Conservation (phyloP, 2,888 invertebrate species). For the Pecten maximus region DNA sequence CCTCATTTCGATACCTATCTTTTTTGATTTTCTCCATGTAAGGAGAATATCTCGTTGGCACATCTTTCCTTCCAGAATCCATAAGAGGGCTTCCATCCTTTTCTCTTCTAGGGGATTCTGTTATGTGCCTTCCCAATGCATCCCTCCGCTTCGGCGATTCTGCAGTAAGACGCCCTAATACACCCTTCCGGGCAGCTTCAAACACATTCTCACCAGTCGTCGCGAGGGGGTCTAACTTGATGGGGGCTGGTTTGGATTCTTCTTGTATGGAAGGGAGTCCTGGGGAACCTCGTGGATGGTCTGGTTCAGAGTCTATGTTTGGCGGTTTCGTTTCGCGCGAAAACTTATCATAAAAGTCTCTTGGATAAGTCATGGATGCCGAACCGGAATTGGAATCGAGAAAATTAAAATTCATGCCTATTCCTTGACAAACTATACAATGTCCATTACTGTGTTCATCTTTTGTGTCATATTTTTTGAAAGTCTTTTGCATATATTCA, state of each 20-base stretch:
- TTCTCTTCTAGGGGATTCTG: neutral
- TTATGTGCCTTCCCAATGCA: neutral
- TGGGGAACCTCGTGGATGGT: neutral
- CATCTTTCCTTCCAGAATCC: neutral
- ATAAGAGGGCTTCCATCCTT: neutral
- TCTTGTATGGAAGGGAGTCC: constrained; percentile 2
- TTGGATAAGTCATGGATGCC: neutral
- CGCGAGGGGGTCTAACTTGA: neutral
- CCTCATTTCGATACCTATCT: neutral
- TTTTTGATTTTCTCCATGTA: constrained; percentile 4
- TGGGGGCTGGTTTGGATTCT: neutral
- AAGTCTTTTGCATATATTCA: constrained; percentile 13
- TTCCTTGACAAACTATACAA: neutral
- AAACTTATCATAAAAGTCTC: constrained; percentile 15
- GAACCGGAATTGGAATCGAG: neutral
- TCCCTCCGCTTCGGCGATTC: neutral
- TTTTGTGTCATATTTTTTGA: constrained; percentile 17
- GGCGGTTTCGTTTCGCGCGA: constrained; percentile 11
- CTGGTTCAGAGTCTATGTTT: neutral
- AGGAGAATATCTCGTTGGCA: neutral
- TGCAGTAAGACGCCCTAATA: neutral
- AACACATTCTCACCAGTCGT: neutral
- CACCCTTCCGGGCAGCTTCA: neutral
- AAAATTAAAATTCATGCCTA: neutral
- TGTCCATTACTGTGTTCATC: neutral